Conservation (phyloP, 1,140 invertebrate species). For the Scylla paramamosain region DNA sequence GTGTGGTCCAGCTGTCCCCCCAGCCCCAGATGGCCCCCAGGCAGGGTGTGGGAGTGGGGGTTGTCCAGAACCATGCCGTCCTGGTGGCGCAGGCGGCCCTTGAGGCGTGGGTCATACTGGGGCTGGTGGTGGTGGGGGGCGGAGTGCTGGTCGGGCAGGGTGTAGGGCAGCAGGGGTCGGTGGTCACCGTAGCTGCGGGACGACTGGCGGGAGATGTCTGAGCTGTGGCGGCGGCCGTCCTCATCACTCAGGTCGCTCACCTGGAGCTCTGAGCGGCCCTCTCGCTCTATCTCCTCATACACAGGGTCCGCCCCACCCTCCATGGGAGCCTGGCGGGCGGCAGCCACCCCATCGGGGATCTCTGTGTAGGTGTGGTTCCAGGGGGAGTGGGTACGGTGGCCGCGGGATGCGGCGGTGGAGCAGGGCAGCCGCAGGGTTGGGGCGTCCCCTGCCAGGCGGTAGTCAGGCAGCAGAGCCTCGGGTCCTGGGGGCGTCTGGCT, state of each 20-base stretch:
- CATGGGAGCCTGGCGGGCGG: constrained; percentile 79
- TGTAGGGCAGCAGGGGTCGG: constrained; percentile 87
- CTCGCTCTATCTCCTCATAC: constrained; percentile 89
- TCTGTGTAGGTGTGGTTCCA: constrained; percentile 86
- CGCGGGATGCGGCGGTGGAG: constrained; percentile 78
- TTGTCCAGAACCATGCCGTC: constrained; percentile 18
- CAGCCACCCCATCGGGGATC: constrained; percentile 82
- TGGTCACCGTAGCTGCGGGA: constrained; percentile 90
- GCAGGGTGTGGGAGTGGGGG: constrained; percentile 64
- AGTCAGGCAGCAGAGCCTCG: constrained; percentile 74
- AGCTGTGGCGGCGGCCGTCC: constrained; percentile 86
- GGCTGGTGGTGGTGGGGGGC: constrained; percentile 75
- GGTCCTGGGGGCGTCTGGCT: constrained; percentile 71
- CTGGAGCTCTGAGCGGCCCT: constrained; percentile 79
- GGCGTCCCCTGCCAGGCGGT: constrained; percentile 71
- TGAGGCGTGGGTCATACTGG: constrained; percentile 65
- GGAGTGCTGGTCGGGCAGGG: constrained; percentile 78
- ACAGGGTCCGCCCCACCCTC: constrained; percentile 88
- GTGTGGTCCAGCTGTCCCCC: constrained; percentile 61
- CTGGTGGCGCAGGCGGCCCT: constrained; percentile 71
- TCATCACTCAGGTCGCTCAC: constrained; percentile 85
- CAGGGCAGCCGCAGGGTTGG: constrained; percentile 70
- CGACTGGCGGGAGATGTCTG: constrained; percentile 87
- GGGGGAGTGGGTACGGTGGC: constrained; percentile 81
- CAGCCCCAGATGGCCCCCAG: constrained; percentile 44